Percentiles rank a stretch among this genome's conserved stretches.
Evolutionary conservation across 2,888 invertebrate species (phyloP).

Genomic region (Noctua comes): DNA sequence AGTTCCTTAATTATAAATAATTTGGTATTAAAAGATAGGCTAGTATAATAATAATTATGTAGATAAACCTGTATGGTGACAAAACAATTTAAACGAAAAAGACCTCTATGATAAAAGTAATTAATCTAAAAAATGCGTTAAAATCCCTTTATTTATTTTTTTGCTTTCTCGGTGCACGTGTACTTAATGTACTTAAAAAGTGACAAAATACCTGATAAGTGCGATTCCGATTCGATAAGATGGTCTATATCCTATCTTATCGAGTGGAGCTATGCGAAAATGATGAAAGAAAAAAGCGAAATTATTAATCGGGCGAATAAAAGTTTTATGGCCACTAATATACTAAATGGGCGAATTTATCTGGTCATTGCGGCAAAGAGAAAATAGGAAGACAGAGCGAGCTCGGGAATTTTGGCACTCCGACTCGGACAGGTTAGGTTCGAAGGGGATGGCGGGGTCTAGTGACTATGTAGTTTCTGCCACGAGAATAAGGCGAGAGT

Average conservation of each 20-base stretch:
- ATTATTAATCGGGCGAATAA: too few species aligned
- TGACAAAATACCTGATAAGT: neutral
- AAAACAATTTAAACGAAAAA: neutral
- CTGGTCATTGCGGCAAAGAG: too few species aligned
- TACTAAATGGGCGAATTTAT: too few species aligned
- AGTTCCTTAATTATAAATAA: too few species aligned
- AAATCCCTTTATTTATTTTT: neutral
- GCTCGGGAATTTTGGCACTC: too few species aligned
- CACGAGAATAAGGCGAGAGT: too few species aligned
- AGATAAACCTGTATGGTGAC: neutral
- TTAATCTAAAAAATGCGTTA: neutral
- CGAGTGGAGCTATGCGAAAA: neutral
- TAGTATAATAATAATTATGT: too few species aligned
- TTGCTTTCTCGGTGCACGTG: neutral
- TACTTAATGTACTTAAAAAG: neutral
- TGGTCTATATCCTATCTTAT: neutral
- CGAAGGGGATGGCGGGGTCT: too few species aligned
- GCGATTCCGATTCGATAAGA: neutral
- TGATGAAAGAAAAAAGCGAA: neutral
- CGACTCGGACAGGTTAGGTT: too few species aligned
- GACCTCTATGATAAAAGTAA: neutral
- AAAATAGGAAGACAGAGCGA: too few species aligned
- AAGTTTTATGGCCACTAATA: too few species aligned
- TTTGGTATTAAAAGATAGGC: neutral
- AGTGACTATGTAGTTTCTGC: too few species aligned